Evolutionary conservation across 2,113 vertebrate species (phyloP), one percentile per base, ranked within the genome.

Genomic region (Xiphophorus couchianus): DNA sequence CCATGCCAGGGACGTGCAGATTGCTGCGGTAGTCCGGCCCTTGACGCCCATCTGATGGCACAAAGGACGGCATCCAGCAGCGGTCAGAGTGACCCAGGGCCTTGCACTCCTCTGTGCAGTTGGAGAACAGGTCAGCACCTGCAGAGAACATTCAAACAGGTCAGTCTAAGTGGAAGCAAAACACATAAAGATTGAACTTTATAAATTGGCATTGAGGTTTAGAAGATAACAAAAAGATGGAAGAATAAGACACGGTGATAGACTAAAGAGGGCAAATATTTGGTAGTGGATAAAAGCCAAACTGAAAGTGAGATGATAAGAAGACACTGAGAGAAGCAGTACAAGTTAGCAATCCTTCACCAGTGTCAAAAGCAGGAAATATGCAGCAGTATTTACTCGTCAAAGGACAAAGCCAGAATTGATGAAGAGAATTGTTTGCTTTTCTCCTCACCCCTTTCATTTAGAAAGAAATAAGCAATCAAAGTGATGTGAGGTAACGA

Each of bases 1-100:
- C 98, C 98, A 99, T 99, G 89, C 98, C 98, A 5, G 98, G 98
- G 37, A 99, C 98, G 19, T 99, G 98, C 84, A 99, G 96, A 86
- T 99, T 99, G 95, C 98, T 99, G 93, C 98, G 98, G 84, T 99
- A 99, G 94, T 99, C 98, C 0, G 97, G 96, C 76, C 96, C 97
- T 93, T 99, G 98, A 83, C 97, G 97, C 89, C 96, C 96, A 72
- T 99, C 98, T 0, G 97, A 94, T 3, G 97, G 95, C 84, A 99
- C 96, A 77, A 99, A 99, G 80, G 98, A 97, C 71, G 98, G 98
- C 98, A 99, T 99, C 98, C 98, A 99, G 94, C 98, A 99, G 90
- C 98, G 95, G 92, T 99, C 98, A 0, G 98, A 99, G 94, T 99
- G 98, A 86, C 98, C 98, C 88, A 99, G 94, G 30, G 97, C 98